Base-by-base conservation (phyloP, 2,113 vertebrate species). In the Daboia siamensis region DNA sequence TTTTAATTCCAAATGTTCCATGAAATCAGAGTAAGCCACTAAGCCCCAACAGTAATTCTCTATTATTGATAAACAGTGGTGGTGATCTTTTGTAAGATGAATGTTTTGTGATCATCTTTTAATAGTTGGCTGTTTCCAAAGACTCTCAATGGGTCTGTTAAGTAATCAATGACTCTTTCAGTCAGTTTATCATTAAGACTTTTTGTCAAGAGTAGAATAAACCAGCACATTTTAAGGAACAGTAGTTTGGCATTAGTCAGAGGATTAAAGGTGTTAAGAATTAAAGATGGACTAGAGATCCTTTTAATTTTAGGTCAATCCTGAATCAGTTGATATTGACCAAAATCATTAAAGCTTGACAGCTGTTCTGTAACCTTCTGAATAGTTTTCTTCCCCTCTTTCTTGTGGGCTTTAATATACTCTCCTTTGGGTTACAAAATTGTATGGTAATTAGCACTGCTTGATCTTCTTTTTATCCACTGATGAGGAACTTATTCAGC, bases 211-310 rank as follows among this genome's bases (percentile, higher is more conserved):
- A 8, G 15, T 13, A 69, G 48, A 91, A 84, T 94, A 93, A 95
- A 96, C 93, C 93, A 95, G 94, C 91, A 95, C 74, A 89, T 93
- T 94, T 92, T 96, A 96, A 96, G 94, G 95, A 95, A 90, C 89
- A 91, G 93, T 95, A 96, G 92, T 93, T 87, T 91, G 56, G 89
- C 46, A 55, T 92, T 69, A 93, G 74, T 88, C 93, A 89, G 26
- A 87, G 85, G 89, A 74, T 17, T 20, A 91, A 90, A 93, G 93
- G 61, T 89, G 93, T 92, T 69, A 93, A 93, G 87, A 91, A 92
- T 95, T 93, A 92, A 91, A 88, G 91, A 9, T 7, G 39, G 59
- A 33, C 5, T 11, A 23, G 26, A 20, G 86, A 21, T 90, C 46
- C 5, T 39, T 3, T 80, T 51, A 26, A 46, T 89, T 93, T 93